Evolutionary conservation across 2,888 invertebrate species (phyloP), one percentile per base, ranked within the genome.

Genomic region (Thecocarcelia acutangulata): DNA sequence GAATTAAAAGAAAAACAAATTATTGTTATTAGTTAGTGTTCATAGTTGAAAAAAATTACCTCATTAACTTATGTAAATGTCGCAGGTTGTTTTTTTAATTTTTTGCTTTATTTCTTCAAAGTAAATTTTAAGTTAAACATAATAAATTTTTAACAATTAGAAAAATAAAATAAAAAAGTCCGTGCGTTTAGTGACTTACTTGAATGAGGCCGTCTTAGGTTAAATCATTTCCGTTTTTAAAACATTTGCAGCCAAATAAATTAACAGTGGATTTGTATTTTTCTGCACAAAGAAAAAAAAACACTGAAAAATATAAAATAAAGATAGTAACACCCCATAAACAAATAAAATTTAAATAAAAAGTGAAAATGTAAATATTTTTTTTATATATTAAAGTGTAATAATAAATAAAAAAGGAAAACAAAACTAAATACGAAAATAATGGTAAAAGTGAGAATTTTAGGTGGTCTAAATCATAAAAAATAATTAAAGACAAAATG

Each of bases 1-100:
- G 9, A 54, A 48, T 48, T 64, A 56, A 21, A 48, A n/a, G 52
- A 5, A 68, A 59, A 50, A 44, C 1, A 44, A 52, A 6, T 44
- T 50, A 63, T 52, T 50, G 44, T 68, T 64, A 17, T 63, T 13
- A 64, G 50, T 63, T 13, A 64, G 50, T 76, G 50, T 69, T 73
- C 66, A 66, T 80, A 84, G 83, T 83, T 83, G 79, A 33, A 33
- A 28, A 46, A 73, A 75, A 83, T 85, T 82, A 81, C 77, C 69
- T 83, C 77, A 81, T 83, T 61, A 2, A 50, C 4, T n/a, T n/a
- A n/a, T n/a, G 13, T 50, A 73, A 78, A 69, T 48, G 76, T 73
- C 77, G 83, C 77, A 80, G 70, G 52, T 70, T 70, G 74, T 69
- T 66, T 46, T 61, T 50, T 59, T 42, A 15, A n/a, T 37, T 42